phyloP scores from a whole-genome alignment of 2,797 vertebrate species.

The Picus viridis region DNA sequence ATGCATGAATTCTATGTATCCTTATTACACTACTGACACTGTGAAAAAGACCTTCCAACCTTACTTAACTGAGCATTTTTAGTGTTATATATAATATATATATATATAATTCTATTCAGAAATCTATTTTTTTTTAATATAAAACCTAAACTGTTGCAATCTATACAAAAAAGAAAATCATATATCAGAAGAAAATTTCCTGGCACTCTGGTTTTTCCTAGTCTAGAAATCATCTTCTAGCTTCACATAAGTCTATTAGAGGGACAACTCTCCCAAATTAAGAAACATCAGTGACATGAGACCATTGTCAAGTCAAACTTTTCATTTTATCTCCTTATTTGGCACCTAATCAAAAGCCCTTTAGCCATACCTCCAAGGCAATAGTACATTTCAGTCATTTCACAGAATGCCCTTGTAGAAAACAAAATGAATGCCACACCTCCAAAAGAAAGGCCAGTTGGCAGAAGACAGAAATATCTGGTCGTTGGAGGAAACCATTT shows the following conservation, averaged over 20 bases:
- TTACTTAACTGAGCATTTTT: not conserved
- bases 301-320: not conserved
- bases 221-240: not conserved
- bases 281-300: not conserved
- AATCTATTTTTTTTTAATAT: not conserved
- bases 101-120: not conserved
- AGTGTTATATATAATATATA: not conserved
- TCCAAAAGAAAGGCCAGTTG: not conserved
- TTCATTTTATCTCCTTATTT: not conserved
- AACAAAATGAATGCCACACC: not conserved
- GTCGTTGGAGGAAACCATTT: not conserved
- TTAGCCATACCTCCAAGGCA: not conserved
- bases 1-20: not conserved
- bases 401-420: not conserved
- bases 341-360: not conserved
- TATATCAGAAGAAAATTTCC: not conserved
- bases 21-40: not conserved
- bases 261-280: not conserved
- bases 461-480: not conserved
- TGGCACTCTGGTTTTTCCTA: not conserved
- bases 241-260: not conserved
- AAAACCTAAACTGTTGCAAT: not conserved
- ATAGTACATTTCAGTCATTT: not conserved
- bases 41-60: not conserved
- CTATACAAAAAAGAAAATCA: not conserved